phyloP scores from a whole-genome alignment of 2,888 invertebrate genomes.

The Andrena bicolor region DNA sequence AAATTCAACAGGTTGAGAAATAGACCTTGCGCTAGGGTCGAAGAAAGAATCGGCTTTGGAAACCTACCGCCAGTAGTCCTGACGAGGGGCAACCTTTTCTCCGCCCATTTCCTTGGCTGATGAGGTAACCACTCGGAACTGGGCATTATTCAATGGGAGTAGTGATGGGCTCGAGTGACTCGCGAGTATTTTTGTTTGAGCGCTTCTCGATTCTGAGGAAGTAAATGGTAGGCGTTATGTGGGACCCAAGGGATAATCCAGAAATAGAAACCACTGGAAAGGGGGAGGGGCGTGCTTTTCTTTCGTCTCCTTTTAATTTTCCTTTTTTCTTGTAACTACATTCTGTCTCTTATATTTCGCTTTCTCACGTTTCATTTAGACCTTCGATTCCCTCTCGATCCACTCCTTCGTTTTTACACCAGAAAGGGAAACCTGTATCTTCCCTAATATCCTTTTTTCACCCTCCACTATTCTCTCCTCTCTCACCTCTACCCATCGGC shows the following conservation, averaged over 20 bases:
- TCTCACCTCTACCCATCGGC: neutral
- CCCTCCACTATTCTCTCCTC: too few relatives aligned
- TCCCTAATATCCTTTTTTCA: constrained; percentile 5
- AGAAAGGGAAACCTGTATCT: constrained; percentile 2
- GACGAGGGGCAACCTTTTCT: neutral
- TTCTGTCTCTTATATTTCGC: neutral
- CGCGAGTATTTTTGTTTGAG: neutral
- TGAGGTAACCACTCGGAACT: neutral
- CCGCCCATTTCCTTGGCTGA: neutral
- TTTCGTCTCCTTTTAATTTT: neutral
- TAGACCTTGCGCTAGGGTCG: constrained; percentile 34
- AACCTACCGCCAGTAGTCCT: neutral
- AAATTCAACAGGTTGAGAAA: constrained; percentile 72
- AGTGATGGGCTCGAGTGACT: constrained; percentile 3
- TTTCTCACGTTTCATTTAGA: neutral
- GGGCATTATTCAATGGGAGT: neutral
- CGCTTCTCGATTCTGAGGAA: neutral
- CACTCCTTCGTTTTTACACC: too few relatives aligned
- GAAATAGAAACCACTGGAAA: neutral
- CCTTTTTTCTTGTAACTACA: neutral
- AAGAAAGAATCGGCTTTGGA: neutral
- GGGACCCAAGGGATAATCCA: neutral
- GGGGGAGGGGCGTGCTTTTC: too few relatives aligned
- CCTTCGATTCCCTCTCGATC: constrained; percentile 7
- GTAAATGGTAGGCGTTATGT: neutral